A percentile compares a stretch with the other conserved stretches of the same genome.
These are phyloP conservation scores for Sebastes taczanowskii DNA, from an alignment of 2,797 vertebrate genomes.

Conservation along the genomic window DNA sequence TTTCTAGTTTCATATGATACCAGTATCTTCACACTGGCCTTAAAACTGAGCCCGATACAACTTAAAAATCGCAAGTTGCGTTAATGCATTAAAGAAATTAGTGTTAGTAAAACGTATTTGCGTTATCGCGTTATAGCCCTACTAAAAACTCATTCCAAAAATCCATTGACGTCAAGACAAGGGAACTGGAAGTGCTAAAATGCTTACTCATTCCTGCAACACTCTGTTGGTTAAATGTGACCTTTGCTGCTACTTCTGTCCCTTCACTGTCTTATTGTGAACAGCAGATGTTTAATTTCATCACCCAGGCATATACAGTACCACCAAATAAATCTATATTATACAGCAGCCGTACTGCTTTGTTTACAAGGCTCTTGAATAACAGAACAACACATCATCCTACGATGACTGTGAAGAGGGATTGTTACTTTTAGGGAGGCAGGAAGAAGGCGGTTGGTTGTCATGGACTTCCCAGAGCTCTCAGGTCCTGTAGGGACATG, in stretches of 20 bases:
- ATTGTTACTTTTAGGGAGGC: slow-evolving; percentile 53
- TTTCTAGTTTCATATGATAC: no score
- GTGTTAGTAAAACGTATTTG: no score
- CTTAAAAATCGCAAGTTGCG: no score
- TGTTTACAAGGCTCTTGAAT: not conserved
- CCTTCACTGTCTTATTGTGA: not conserved
- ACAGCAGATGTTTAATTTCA: not conserved
- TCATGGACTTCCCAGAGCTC: slow-evolving; percentile 46
- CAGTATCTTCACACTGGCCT: no score
- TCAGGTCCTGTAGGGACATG: slow-evolving; percentile 67
- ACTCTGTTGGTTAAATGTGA: not conserved
- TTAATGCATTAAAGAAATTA: no score
- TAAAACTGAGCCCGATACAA: no score
- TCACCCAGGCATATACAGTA: not conserved
- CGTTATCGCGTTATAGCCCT: no score
- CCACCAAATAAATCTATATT: not conserved
- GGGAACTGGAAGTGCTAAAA: no score
- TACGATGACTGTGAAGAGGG: slow-evolving; percentile 27
- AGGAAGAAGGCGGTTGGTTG: slow-evolving; percentile 53
- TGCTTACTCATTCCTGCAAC: no score
- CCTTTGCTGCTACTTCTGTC: not conserved
- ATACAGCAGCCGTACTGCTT: not conserved
- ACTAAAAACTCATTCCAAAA: no score
- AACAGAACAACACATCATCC: slow-evolving; percentile 15
- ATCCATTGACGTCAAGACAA: no score